Percentiles rank a stretch among this genome's conserved stretches.
These are phyloP conservation scores for Folsomia candida DNA, from an alignment of 2,888 invertebrate species.

Conservation along the genomic window DNA sequence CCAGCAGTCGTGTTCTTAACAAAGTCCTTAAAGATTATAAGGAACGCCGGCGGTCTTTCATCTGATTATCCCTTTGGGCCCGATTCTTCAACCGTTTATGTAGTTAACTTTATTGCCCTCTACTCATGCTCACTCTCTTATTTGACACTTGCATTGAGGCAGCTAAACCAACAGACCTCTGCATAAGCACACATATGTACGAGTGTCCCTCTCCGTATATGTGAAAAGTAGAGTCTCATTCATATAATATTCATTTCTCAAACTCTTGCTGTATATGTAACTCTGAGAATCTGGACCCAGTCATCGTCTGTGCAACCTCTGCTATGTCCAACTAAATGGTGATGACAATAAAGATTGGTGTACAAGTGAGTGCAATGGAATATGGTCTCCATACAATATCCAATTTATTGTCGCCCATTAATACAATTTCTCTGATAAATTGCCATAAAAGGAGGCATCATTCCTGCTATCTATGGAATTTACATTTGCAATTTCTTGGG, in stretches of 20 bases:
- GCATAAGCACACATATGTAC: not conserved
- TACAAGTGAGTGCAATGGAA: not conserved
- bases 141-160: too few species aligned
- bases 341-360: not conserved
- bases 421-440: conserved; percentile 13
- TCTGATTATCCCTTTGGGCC: conserved; percentile 48
- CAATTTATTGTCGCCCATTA: conserved; percentile 9
- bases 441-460: conserved; percentile 8
- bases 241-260: not conserved
- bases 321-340: not conserved
- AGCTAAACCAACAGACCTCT: too few species aligned
- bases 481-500: conserved; percentile 8
- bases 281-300: too few species aligned
- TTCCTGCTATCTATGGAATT: not conserved
- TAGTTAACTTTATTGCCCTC: conserved; percentile 36
- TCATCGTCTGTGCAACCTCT: too few species aligned
- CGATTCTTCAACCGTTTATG: conserved; percentile 49
- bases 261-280: not conserved
- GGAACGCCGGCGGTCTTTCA: conserved; percentile 42
- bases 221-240: not conserved
- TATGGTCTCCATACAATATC: not conserved
- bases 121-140: conserved; percentile 16
- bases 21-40: conserved; percentile 29
- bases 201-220: not conserved
- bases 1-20: not conserved